These are phyloP conservation scores for Oscheius sp. DNA, from an alignment of 2,888 invertebrate species.

Conservation along the genomic window DNA sequence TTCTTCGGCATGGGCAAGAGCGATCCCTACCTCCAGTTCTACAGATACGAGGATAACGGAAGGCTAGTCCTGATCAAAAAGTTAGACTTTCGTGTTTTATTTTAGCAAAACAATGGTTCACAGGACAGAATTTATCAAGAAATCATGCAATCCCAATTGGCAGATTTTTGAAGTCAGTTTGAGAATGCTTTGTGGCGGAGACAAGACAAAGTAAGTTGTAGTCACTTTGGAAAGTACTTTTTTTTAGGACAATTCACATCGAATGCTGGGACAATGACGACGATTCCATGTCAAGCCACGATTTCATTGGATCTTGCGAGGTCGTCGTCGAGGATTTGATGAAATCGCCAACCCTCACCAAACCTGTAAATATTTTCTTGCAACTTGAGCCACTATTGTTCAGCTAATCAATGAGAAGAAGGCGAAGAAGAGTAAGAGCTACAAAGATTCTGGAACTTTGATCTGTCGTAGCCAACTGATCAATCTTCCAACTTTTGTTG, in stretches of 20 bases:
- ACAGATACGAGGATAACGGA: conserved; percentile 59
- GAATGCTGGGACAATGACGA: conserved; percentile 77
- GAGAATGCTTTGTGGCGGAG: conserved; percentile 76
- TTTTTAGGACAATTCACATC: conserved; percentile 72
- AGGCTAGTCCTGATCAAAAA: conserved; percentile 40
- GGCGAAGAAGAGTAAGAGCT: conserved; percentile 76
- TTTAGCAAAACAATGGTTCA: conserved; percentile 60
- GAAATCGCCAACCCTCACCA: neutral
- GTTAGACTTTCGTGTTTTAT: neutral
- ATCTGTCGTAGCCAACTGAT: conserved; percentile 69
- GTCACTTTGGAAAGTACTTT: neutral
- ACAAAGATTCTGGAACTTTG: conserved; percentile 76
- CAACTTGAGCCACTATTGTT: conserved; percentile 14
- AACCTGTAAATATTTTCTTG: neutral
- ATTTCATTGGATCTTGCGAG: conserved; percentile 34
- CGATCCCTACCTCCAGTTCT: conserved; percentile 69
- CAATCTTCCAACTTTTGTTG: conserved; percentile 77
- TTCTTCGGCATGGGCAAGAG: conserved; percentile 65
- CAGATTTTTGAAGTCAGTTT: conserved; percentile 76
- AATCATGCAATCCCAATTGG: conserved; percentile 78
- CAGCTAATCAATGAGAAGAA: conserved; percentile 76
- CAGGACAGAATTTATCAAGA: conserved; percentile 77
- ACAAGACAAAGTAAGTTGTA: conserved; percentile 47
- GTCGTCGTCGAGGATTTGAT: conserved; percentile 14
- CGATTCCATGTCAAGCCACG: conserved; percentile 73